A percentile compares a stretch with the other conserved stretches of the same genome.
These are phyloP conservation scores for Hemibagrus guttatus DNA, from an alignment of 2,797 vertebrate species.

Conservation along the genomic window DNA sequence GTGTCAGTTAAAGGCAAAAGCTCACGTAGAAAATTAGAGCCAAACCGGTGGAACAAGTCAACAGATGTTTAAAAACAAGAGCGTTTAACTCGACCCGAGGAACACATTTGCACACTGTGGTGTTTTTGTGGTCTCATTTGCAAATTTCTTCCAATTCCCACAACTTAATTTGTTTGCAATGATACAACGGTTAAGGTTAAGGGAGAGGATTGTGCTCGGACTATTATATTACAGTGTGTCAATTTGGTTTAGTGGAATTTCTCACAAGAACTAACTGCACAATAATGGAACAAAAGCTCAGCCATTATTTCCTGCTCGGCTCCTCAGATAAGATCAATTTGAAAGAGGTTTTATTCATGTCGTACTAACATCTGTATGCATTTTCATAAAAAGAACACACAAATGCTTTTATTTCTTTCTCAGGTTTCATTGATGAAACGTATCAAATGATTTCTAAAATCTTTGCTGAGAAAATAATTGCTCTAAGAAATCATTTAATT, in stretches of 20 bases:
- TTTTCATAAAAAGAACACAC: not conserved
- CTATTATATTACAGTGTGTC: not conserved
- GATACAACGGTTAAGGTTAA: not conserved
- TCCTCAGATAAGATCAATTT: not conserved
- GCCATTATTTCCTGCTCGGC: slow-evolving; percentile 4
- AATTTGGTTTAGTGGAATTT: not conserved
- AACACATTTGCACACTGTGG: not conserved
- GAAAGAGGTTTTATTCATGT: not conserved
- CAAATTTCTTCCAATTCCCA: not conserved
- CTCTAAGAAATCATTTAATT: not conserved
- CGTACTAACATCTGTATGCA: not conserved
- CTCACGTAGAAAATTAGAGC: slow-evolving; percentile 7
- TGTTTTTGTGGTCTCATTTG: slow-evolving; percentile 12
- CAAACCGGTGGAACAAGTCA: slow-evolving; percentile 44
- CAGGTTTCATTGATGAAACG: not conserved
- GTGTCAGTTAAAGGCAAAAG: slow-evolving; percentile 27
- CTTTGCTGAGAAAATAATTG: not conserved
- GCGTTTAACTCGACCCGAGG: not conserved
- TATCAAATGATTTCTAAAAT: not conserved
- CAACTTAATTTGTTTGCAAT: not conserved
- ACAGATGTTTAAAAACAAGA: slow-evolving; percentile 11
- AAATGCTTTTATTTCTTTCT: not conserved
- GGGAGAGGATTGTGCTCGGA: no score
- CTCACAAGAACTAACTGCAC: not conserved
- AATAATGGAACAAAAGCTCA: not conserved